A percentile compares a stretch with the other conserved stretches of the same genome.
These are phyloP conservation scores for Aphaenogaster rudis DNA, from an alignment of 1,140 invertebrate genomes.

Conservation along the genomic window DNA sequence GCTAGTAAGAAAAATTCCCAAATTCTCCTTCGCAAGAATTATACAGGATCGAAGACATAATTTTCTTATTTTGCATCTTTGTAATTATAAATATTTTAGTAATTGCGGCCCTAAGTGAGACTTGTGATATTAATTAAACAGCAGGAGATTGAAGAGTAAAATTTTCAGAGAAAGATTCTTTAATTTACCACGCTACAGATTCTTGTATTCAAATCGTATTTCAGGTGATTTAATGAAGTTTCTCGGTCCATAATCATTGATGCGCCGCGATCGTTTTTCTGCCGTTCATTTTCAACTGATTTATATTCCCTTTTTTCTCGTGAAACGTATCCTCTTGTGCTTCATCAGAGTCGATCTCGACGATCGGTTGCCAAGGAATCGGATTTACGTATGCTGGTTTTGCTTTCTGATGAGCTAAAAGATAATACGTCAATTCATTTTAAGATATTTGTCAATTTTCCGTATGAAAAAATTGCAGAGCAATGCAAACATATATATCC, in stretches of 20 bases:
- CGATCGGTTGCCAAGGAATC: constrained; percentile 80
- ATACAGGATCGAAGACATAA: neutral
- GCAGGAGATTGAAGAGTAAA: neutral
- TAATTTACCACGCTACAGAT: constrained; percentile 18
- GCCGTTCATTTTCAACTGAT: constrained; percentile 51
- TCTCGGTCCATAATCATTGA: constrained; percentile 48
- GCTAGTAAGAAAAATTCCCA: neutral
- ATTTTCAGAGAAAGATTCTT: neutral
- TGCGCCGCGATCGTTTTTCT: constrained; percentile 59
- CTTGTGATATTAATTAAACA: neutral
- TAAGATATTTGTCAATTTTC: neutral
- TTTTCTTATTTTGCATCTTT: neutral
- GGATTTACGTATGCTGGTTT: constrained; percentile 84
- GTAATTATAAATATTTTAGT: constrained; percentile 17
- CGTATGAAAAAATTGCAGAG: neutral
- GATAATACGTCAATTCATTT: neutral
- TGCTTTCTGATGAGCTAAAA: constrained; percentile 83
- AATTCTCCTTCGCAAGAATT: neutral
- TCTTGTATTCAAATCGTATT: neutral
- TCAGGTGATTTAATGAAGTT: neutral
- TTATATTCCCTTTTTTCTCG: constrained; percentile 30
- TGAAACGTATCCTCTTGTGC: constrained; percentile 47
- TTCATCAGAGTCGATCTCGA: constrained; percentile 68
- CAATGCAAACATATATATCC: neutral
- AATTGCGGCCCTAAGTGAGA: neutral